Conservation (phyloP, 2,797 vertebrate species). For the Hydrophis major region DNA sequence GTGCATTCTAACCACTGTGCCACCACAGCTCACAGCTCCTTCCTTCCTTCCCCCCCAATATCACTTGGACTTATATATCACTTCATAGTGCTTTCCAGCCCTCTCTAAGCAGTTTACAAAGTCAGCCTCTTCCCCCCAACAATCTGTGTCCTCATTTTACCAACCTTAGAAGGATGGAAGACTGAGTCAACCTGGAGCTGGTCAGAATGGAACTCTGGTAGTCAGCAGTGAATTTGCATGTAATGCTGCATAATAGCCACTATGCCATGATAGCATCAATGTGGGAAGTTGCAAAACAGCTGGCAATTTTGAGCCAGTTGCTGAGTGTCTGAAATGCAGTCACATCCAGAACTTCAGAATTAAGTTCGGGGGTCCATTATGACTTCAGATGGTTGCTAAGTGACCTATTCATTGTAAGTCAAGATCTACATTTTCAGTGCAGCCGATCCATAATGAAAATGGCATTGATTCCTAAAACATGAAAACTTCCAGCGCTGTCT, state of each 20-base stretch:
- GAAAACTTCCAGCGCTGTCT: background rate
- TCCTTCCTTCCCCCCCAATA: too few relatives aligned
- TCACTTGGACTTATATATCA: background rate
- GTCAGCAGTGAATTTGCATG: background rate
- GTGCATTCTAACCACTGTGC: too few relatives aligned
- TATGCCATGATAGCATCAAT: background rate
- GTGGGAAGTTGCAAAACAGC: background rate
- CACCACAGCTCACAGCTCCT: too few relatives aligned
- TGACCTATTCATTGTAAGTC: accelerated
- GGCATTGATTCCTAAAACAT: background rate
- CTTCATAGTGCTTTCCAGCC: too few relatives aligned
- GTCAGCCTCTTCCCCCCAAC: too few relatives aligned
- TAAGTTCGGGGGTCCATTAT: background rate
- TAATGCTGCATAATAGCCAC: background rate
- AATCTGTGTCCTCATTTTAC: too few relatives aligned
- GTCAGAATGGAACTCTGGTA: background rate
- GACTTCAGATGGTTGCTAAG: background rate
- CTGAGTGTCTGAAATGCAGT: background rate
- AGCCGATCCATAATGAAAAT: background rate
- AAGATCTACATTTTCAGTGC: background rate
- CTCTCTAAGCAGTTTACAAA: too few relatives aligned
- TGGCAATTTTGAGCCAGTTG: background rate
- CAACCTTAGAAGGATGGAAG: too few relatives aligned
- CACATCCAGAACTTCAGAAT: background rate
- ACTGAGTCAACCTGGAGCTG: too few relatives aligned